Conservation (phyloP, 2,888 invertebrate species). For the Nomada fabriciana region DNA sequence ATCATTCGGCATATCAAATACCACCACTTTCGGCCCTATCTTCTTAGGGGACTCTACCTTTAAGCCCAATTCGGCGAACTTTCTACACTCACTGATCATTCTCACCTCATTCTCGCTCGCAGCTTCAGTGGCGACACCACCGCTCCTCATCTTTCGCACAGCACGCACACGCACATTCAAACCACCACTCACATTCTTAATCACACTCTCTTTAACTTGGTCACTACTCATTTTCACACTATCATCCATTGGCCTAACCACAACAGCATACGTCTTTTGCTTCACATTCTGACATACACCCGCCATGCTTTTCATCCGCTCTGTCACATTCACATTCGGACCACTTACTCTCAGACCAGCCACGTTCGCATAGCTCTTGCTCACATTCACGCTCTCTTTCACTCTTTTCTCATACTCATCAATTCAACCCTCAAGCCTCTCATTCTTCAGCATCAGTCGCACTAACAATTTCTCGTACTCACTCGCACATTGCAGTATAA, state of each 20-base stretch:
- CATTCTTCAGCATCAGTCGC: no score
- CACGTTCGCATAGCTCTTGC: no score
- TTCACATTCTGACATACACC: not conserved
- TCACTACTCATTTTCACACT: constrained; percentile 1
- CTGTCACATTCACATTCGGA: not conserved
- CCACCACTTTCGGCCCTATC: not conserved
- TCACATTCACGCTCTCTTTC: not conserved
- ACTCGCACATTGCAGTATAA: no score
- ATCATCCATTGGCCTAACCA: constrained; percentile 5
- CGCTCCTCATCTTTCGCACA: constrained; percentile 1
- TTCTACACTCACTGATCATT: not conserved
- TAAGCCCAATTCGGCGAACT: not conserved
- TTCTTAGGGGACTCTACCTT: not conserved
- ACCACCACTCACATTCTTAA: no score
- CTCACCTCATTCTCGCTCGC: not conserved
- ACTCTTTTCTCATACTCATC: not conserved
- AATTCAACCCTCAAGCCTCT: no score
- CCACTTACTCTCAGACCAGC: no score
- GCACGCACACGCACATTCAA: not conserved
- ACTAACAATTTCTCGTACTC: no score
- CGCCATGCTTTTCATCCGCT: no score
- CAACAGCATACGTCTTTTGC: not conserved
- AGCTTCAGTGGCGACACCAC: constrained; percentile 13
- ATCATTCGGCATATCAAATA: constrained; percentile 23
- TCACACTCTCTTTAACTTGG: no score